Evolutionary conservation across 2,113 vertebrate genomes (phyloP), one percentile per base, ranked within the genome.

Genomic region (Mustelus asterias): DNA sequence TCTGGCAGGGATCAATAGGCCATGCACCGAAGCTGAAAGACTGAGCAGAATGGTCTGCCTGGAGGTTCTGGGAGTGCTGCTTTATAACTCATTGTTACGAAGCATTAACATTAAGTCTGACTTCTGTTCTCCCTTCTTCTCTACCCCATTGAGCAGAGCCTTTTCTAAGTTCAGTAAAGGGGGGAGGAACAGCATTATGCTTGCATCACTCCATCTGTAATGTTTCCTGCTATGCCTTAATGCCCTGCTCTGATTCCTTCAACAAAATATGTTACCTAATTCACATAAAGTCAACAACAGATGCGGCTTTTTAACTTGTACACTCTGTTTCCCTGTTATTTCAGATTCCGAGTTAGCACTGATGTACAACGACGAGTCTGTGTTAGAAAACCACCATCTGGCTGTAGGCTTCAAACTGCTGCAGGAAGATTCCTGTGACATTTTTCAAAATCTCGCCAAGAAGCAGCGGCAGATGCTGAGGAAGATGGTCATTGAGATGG

Each of bases 401-500:
- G 99, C 99, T 0, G 99, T 99, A 96, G 99, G 99, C 41, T 99
- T 99, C 97, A 99, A 99, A 63, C 97, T 99, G 96, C 98, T 99
- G 22, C 99, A 99, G 96, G 99, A 99, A 96, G 99, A 99, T 86
- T 98, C 99, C 97, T 99, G 99, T 48, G 99, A 99, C 98, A 99
- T 99, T 97, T 99, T 99, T 97, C 99, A 99, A 97, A 99, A 99
- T 97, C 98, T 99, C 95, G 98, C 96, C 97, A 99, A 99, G 98
- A 99, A 99, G 95, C 99, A 99, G 97, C 98, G 97, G 44, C 99
- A 99, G 98, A 98, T 98, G 0, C 98, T 99, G 95, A 97, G 99
- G 96, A 99, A 98, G 97, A 99, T 99, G 99, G 99, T 99, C 96
- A 99, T 99, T 0, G 99, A 99, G 97, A 99, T 99, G 99, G 99